These are phyloP conservation scores for Rhodophaea formosa DNA, from an alignment of 2,888 invertebrate species.

Conservation along the genomic window DNA sequence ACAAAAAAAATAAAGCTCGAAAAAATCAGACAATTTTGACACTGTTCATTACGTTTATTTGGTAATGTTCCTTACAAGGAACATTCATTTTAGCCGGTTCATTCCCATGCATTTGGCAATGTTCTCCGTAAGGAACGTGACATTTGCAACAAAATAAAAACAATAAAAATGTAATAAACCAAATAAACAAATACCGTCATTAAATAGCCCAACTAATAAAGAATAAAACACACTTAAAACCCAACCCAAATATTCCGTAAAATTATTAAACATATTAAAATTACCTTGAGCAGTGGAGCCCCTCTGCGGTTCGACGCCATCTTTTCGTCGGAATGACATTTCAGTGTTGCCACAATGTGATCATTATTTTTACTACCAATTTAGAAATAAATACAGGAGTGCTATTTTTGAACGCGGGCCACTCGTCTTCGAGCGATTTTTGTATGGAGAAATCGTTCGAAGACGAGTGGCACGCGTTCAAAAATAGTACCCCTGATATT, in stretches of 20 bases:
- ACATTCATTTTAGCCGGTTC: slow-evolving; percentile 1
- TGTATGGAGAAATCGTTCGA: too few species aligned
- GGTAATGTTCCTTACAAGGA: too few species aligned
- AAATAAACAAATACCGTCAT: too few species aligned
- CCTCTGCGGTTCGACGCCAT: not conserved
- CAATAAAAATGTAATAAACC: too few species aligned
- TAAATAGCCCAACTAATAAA: not conserved
- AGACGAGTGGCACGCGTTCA: too few species aligned
- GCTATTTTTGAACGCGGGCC: too few species aligned
- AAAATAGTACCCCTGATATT: too few species aligned
- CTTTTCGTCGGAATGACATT: not conserved
- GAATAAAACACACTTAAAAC: not conserved
- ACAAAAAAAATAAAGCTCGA: not conserved
- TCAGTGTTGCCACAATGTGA: not conserved
- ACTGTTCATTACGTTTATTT: too few species aligned
- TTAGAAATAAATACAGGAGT: too few species aligned
- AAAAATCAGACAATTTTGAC: not conserved
- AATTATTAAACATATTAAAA: not conserved
- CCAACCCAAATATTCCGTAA: not conserved
- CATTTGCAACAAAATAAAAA: not conserved
- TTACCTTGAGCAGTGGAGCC: slow-evolving; percentile 1
- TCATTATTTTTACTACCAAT: not conserved
- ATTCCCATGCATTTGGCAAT: slow-evolving; percentile 2
- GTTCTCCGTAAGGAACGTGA: not conserved
- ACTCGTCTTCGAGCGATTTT: too few species aligned